Percentiles rank a stretch among this genome's conserved stretches.
phyloP scores from a whole-genome alignment of 2,888 invertebrate genomes.

The Polymixis flavicincta region DNA sequence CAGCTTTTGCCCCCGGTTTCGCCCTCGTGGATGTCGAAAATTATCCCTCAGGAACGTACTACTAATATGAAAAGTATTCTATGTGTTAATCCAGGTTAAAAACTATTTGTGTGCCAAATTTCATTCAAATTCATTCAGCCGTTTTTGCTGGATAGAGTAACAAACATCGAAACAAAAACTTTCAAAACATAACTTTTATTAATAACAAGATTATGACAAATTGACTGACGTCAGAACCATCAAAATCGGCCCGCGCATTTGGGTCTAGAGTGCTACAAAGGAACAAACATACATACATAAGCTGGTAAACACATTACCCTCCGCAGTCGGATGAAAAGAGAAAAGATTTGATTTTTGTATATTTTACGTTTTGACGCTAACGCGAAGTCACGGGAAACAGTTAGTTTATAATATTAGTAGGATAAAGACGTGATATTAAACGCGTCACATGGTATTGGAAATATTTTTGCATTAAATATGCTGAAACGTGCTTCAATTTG shows the following conservation, averaged over 20 bases:
- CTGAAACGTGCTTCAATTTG: constrained; percentile 27
- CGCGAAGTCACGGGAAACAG: no score
- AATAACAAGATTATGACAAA: no score
- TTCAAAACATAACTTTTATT: neutral
- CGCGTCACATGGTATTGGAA: neutral
- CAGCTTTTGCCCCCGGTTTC: neutral
- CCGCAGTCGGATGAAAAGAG: no score
- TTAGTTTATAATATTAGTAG: neutral
- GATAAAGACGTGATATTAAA: neutral
- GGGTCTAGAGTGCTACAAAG: no score
- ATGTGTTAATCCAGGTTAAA: neutral
- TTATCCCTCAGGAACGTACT: neutral
- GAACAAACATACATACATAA: no score
- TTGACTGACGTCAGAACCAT: no score
- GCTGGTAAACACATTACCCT: no score
- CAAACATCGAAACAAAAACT: neutral
- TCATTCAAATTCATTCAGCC: neutral
- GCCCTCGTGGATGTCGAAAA: neutral
- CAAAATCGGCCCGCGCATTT: no score
- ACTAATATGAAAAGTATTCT: neutral
- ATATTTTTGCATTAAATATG: constrained; percentile 41
- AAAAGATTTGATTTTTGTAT: no score
- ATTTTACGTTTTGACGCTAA: no score
- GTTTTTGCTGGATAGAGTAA: neutral
- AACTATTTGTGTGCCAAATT: neutral